Conservation (phyloP, 2,888 invertebrate species). For the Drosophila imparisetae region DNA sequence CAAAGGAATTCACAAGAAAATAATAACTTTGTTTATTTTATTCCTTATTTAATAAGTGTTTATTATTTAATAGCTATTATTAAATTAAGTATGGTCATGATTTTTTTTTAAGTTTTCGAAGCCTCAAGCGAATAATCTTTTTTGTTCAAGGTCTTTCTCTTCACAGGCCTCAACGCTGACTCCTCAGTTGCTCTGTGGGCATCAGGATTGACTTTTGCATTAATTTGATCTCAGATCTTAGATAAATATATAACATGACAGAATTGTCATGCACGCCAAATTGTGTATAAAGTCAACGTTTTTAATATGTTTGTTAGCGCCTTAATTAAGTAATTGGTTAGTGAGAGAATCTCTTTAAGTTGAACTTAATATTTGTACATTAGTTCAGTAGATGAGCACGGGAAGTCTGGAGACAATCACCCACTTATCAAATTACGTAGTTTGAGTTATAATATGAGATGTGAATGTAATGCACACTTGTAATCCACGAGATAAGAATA, state of each 20-base stretch:
- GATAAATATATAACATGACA: background rate
- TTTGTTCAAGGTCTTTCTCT: background rate
- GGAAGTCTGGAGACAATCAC: background rate
- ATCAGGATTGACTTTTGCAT: no score
- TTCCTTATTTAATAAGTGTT: background rate
- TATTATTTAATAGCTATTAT: background rate
- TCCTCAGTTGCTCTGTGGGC: background rate
- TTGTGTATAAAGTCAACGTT: background rate
- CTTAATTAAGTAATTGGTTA: background rate
- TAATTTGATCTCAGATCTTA: background rate
- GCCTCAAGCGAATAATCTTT: background rate
- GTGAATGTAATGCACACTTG: background rate
- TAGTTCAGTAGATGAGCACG: background rate
- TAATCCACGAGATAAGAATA: background rate
- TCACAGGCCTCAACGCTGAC: no score
- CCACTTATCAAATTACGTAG: background rate
- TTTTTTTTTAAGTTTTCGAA: background rate
- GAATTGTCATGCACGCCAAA: background rate
- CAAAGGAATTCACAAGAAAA: background rate
- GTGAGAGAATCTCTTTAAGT: background rate
- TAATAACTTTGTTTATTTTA: background rate
- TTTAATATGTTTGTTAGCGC: background rate
- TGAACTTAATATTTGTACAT: background rate
- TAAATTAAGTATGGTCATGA: background rate
- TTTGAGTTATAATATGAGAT: background rate